A percentile compares a stretch with the other conserved stretches of the same genome.
Conservation (phyloP, 2,888 invertebrate genomes). For the Phlogophora meticulosa region DNA sequence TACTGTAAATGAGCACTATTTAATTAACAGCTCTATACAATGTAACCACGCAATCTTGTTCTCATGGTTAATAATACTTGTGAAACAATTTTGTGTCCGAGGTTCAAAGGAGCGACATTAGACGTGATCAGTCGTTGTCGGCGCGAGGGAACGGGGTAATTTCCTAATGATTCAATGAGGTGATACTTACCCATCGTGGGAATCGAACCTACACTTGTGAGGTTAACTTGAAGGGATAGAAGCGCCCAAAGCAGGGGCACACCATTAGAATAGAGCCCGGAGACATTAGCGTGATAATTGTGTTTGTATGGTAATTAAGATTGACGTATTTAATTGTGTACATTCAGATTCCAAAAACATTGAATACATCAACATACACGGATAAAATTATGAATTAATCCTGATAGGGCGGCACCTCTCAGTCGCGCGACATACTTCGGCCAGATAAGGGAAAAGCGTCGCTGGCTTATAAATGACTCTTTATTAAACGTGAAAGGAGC, state of each 20-base stretch:
- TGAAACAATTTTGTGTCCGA: constrained; percentile 74
- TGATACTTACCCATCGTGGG: constrained; percentile 84
- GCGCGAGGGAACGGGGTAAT: constrained; percentile 77
- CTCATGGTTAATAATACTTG: constrained; percentile 71
- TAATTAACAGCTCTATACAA: constrained; percentile 53
- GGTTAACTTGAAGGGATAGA: constrained; percentile 54
- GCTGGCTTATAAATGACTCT: constrained; percentile 91
- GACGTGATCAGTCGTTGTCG: constrained; percentile 77
- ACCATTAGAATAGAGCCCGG: constrained; percentile 52
- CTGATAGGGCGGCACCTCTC: constrained; percentile 90
- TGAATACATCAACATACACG: constrained; percentile 78
- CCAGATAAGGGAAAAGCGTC: constrained; percentile 90
- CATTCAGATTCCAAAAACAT: constrained; percentile 71
- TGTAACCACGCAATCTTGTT: constrained; percentile 57
- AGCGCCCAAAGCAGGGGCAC: constrained; percentile 38
- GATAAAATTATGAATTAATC: constrained; percentile 90
- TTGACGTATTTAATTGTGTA: constrained; percentile 74
- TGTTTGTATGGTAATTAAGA: constrained; percentile 72
- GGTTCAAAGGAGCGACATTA: constrained; percentile 78
- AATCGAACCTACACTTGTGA: constrained; percentile 78
- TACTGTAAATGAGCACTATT: constrained; percentile 47
- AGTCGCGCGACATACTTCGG: constrained; percentile 89
- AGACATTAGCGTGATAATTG: constrained; percentile 63
- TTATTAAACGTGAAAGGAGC: constrained; percentile 91
- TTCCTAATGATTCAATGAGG: constrained; percentile 84